Base-by-base conservation (phyloP, 1,140 invertebrate genomes). In the Drosophila repletoides region DNA sequence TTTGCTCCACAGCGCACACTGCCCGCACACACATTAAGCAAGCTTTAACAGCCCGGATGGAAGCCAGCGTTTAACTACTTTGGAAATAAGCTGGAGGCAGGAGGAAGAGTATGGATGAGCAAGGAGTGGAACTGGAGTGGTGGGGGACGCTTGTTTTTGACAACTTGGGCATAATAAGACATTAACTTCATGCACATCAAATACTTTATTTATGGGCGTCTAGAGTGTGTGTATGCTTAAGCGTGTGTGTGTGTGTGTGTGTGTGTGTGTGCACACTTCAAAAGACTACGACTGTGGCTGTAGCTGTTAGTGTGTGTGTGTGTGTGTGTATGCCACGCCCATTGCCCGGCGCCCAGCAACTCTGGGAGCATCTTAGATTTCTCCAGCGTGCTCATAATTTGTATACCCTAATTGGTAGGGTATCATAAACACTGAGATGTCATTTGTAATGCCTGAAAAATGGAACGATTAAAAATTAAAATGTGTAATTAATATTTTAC, bases 161-260 rank as follows among this genome's bases (percentile, higher is more conserved):
- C 80, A 86, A 86, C 80, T 86, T 86, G 80, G 81, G 80, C 68
- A 86, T 86, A 86, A 86, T 86, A 86, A 87, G 80, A 86, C 80
- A 86, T 86, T 86, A 86, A 86, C 80, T 86, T 86, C 81, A 86
- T 86, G 76, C 80, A 86, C 80, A 86, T 86, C 80, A 86, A 86
- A 86, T 86, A 86, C 80, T 86, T 86, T 86, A 86, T 86, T 86
- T 86, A 86, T 87, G 68, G 71, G 33, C 72, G 67, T 72, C 75
- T 84, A 65, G 75, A 79, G 43, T 48, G 33, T 33, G 17, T 36
- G 22, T 36, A 19, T 48, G 40, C 9, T 29, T 46, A 46, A 33
- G 22, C 41, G 15, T 24, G 41, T 38, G 33, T 38, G 45, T 45
- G 61, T 56, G 5, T 38, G 15, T 56, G 48, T 53, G 29, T 31